Percentiles rank a stretch among this genome's conserved stretches.
Conservation (phyloP, 2,113 vertebrate genomes). For the Phylloscopus trochiloides region DNA sequence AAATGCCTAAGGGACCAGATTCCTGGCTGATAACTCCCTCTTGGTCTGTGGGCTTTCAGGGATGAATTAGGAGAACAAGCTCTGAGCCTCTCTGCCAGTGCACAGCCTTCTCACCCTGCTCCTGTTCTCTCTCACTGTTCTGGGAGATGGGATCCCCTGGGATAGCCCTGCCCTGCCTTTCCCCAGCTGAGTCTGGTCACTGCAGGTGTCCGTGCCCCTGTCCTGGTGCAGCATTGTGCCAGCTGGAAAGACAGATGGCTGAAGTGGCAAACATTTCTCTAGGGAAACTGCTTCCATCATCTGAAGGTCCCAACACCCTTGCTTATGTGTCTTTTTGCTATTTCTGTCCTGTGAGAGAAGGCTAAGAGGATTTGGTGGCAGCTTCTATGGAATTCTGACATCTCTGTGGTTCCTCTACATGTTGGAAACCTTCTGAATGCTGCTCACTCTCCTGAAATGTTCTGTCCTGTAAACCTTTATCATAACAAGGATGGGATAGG, state of each 20-base stretch:
- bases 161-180: neutral
- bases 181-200: neutral
- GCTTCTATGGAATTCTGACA: neutral
- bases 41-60: neutral
- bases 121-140: neutral
- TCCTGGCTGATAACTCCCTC: neutral
- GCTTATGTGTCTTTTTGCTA: neutral
- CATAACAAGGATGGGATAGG: neutral
- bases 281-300: neutral
- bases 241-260: neutral
- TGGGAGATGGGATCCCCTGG: rapidly evolving
- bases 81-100: neutral
- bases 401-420: neutral
- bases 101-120: neutral
- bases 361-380: neutral
- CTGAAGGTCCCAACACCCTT: neutral
- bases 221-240: neutral
- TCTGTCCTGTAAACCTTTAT: neutral
- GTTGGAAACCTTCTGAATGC: neutral
- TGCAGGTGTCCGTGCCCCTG: neutral
- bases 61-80: neutral
- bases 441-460: neutral
- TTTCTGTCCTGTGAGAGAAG: neutral
- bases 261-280: neutral
- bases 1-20: neutral